Evolutionary conservation across 2,888 invertebrate species (phyloP).

Genomic region (Diachrysia chrysitis): DNA sequence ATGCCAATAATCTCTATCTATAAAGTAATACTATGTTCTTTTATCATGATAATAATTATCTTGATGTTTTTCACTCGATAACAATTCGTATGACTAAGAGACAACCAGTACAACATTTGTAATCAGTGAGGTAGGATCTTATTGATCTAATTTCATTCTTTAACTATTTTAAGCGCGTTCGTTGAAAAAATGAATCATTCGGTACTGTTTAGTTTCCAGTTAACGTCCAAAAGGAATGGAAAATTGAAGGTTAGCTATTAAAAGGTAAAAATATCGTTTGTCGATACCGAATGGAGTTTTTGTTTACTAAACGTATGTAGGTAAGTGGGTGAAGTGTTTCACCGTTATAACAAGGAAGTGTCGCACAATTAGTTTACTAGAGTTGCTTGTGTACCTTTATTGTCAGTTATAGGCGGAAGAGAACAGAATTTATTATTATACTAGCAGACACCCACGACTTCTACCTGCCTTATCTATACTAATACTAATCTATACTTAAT

Average conservation of each 20-base stretch:
- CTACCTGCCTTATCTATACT: no score
- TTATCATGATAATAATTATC: background rate
- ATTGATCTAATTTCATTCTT: background rate
- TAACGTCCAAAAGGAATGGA: background rate
- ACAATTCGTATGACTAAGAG: background rate
- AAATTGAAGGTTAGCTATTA: constrained; percentile 10
- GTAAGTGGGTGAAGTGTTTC: constrained; percentile 25
- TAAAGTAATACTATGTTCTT: background rate
- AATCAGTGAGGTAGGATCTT: background rate
- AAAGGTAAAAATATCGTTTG: constrained; percentile 16
- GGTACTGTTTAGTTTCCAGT: background rate
- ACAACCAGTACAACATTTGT: background rate
- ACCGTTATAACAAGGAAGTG: constrained; percentile 2
- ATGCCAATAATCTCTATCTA: background rate
- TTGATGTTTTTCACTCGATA: background rate
- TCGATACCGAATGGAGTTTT: constrained; percentile 13
- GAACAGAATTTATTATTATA: no score
- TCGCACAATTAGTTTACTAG: background rate
- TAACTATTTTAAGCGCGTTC: background rate
- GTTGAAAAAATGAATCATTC: background rate
- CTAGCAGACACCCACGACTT: no score
- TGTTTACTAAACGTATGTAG: constrained; percentile 16
- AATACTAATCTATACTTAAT: no score
- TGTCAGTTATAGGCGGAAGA: background rate
- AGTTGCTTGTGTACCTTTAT: background rate